Conservation (phyloP, 2,797 vertebrate genomes). For the Rhinichthys osculus region DNA sequence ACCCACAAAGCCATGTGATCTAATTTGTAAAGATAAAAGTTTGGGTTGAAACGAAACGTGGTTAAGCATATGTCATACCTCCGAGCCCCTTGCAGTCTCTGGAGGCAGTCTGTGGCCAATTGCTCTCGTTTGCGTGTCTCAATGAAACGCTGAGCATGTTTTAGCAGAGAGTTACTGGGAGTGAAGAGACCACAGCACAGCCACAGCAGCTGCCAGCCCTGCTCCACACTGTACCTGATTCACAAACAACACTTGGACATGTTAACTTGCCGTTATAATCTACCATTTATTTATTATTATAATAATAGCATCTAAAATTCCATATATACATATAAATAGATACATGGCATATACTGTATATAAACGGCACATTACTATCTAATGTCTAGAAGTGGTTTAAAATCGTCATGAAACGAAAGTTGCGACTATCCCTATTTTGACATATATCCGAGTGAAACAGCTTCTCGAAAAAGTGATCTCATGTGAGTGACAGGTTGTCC, state of each 20-base stretch:
- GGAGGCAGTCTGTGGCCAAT: slow-evolving; percentile 84
- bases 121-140: slow-evolving; percentile 82
- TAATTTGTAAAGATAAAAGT: background rate
- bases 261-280: background rate
- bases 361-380: background rate
- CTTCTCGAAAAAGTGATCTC: no score
- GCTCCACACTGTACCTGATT: slow-evolving; percentile 87
- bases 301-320: background rate
- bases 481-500: no score
- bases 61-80: slow-evolving; percentile 75
- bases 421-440: background rate
- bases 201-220: slow-evolving; percentile 96
- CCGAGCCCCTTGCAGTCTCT: slow-evolving; percentile 85
- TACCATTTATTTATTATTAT: background rate
- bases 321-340: background rate
- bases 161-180: slow-evolving; percentile 85
- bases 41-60: background rate
- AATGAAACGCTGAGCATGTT: slow-evolving; percentile 89
- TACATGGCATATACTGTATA: background rate
- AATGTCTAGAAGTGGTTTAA: background rate
- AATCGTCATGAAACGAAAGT: background rate
- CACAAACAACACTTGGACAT: background rate
- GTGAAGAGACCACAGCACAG: slow-evolving; percentile 94
- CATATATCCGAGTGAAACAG: background rate
- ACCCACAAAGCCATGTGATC: background rate